Base-by-base conservation (phyloP, 2,888 invertebrate genomes). In the Frankliniella intonsa region DNA sequence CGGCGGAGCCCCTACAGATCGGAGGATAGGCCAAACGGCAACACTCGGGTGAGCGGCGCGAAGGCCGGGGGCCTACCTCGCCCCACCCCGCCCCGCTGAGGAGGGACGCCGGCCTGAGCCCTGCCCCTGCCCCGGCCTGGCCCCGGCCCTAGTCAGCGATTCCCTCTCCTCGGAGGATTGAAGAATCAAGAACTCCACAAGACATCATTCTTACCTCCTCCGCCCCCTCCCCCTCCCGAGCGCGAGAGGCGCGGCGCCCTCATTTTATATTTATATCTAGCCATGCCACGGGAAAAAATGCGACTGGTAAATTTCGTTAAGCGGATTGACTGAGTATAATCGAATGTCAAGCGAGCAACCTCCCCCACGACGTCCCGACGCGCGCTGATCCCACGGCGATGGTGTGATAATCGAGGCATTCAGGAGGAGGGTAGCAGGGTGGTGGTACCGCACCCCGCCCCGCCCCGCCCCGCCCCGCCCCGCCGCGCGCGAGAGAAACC, bases 141-240 rank as follows among this genome's bases (percentile, higher is more conserved):
- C 5, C 62, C 69, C 11, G 22, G 22, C 22, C 22, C 22, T 22
- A n/a, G 69, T 76, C 69, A 76, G 69, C 69, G 69, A 76, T 76
- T 76, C 69, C 69, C n/a, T 25, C 69, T 62, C 69, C 25, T 76
- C 69, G n/a, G 69, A 76, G 69, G 69, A 76, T 76, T 76, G 22
- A 25, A 25, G 69, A 76, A 76, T 76, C 69, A 76, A 76, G 69
- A 76, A 76, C 69, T 76, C 69, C 69, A 25, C 69, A 12, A 25
- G 69, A 22, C 69, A 25, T 25, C 55, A 14, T 55, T 55, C 55
- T 55, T 12, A 17, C 55, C 55, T 7, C 12, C 55, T 1, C 5
- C 55, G 14, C 55, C 14, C 14, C 5, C 55, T 14, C 55, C 14
- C 55, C 55, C 55, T 55, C 17, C 55, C 14, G 17, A 19, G 38